Conservation (phyloP, 2,113 vertebrate species). For the Deroptyus accipitrinus region DNA sequence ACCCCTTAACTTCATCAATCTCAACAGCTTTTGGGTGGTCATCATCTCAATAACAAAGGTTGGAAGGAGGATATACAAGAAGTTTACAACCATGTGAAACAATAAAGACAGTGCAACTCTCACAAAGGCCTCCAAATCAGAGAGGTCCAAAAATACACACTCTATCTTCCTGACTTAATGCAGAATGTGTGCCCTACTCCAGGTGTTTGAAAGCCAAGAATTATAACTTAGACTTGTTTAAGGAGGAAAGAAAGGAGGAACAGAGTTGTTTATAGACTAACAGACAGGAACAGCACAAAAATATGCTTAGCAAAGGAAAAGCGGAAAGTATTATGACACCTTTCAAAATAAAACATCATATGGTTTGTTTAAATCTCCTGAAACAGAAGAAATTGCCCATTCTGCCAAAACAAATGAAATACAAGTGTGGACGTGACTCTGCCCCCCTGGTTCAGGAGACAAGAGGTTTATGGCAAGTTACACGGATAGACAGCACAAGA, state of each 20-base stretch:
- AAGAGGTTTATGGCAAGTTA: background rate
- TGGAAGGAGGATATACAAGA: background rate
- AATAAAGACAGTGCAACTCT: background rate
- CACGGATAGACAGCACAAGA: background rate
- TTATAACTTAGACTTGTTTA: background rate
- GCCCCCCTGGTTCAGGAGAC: slow-evolving; percentile 26
- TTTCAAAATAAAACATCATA: slow-evolving; percentile 52
- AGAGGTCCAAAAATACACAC: background rate
- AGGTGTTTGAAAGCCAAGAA: background rate
- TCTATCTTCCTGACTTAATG: background rate
- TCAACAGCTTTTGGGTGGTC: background rate
- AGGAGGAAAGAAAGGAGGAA: background rate
- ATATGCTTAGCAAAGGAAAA: background rate
- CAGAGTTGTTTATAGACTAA: slow-evolving; percentile 13
- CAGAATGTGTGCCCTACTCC: background rate
- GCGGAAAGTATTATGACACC: slow-evolving; percentile 35
- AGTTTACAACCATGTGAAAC: background rate
- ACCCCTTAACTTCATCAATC: background rate
- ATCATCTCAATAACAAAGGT: background rate
- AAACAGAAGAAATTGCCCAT: background rate
- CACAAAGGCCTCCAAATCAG: background rate
- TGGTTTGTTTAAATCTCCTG: slow-evolving; percentile 46
- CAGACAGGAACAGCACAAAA: slow-evolving; percentile 1
- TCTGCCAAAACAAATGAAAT: slow-evolving; percentile 66
- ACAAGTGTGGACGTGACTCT: background rate